Percentiles rank a stretch among this genome's conserved stretches.
Evolutionary conservation across 2,888 invertebrate genomes (phyloP).

Genomic region (Cosmia trapezina): DNA sequence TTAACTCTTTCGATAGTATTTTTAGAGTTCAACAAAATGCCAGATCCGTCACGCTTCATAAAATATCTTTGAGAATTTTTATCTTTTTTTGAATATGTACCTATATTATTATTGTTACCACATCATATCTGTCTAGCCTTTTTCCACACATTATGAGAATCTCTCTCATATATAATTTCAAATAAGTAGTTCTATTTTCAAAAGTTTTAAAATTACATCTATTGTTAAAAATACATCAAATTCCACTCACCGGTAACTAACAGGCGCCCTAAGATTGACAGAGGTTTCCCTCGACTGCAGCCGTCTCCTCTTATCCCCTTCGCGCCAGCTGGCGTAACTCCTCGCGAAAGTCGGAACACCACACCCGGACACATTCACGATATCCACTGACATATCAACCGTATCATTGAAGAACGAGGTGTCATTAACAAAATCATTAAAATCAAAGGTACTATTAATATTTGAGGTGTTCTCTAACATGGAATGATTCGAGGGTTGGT

Average conservation of each 20-base stretch:
- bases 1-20: conserved; percentile 33
- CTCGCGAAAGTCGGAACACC: conserved; percentile 78
- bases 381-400: conserved; percentile 77
- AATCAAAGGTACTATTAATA: conserved; percentile 65
- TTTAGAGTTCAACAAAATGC: conserved; percentile 19
- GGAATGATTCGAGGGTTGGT: conserved; percentile 80
- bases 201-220: too few relatives aligned
- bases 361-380: conserved; percentile 80
- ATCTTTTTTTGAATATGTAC: background rate
- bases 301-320: conserved; percentile 80
- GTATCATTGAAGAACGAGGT: conserved; percentile 76
- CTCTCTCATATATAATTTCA: background rate
- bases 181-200: background rate
- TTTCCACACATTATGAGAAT: background rate
- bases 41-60: background rate
- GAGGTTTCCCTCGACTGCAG: conserved; percentile 76
- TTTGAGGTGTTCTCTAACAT: conserved; percentile 69
- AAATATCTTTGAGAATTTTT: background rate
- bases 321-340: conserved; percentile 87
- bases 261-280: conserved; percentile 85
- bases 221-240: background rate
- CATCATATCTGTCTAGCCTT: background rate
- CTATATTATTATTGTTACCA: background rate
- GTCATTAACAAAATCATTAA: conserved; percentile 72
- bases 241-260: conserved; percentile 88